These are phyloP conservation scores for Euura saliciscinereae DNA, from an alignment of 1,140 invertebrate species.

Conservation along the genomic window DNA sequence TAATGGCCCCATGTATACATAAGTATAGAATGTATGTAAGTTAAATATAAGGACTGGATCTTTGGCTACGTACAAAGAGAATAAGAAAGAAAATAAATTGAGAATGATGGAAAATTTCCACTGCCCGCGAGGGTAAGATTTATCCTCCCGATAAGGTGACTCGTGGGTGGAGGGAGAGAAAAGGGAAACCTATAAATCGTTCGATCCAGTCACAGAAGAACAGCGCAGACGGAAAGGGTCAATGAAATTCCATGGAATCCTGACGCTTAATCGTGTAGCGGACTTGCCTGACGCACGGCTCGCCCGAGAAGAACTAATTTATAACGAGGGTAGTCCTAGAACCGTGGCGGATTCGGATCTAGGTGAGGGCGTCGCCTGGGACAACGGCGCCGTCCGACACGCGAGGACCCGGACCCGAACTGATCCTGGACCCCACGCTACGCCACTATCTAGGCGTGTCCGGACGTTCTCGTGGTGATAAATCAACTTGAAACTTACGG, in stretches of 20 bases:
- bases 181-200: too few relatives aligned
- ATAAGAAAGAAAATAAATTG: too few relatives aligned
- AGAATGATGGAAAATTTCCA: too few relatives aligned
- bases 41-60: too few relatives aligned
- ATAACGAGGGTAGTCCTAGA: not conserved
- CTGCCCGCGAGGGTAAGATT: too few relatives aligned
- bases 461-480: not conserved
- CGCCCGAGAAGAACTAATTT: constrained; percentile 2
- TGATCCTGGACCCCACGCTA: not conserved
- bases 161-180: too few relatives aligned
- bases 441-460: constrained; percentile 6
- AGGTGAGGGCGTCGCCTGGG: not conserved
- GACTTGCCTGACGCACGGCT: not conserved
- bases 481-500: not conserved
- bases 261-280: constrained; percentile 2
- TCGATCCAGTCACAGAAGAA: too few relatives aligned
- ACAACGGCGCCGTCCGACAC: constrained; percentile 6
- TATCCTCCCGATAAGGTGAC: too few relatives aligned
- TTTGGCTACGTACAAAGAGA: too few relatives aligned
- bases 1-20: too few relatives aligned
- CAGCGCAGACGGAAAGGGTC: not conserved
- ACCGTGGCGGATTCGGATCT: not conserved
- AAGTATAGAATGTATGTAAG: too few relatives aligned
- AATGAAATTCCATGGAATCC: not conserved
- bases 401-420: not conserved